These are phyloP conservation scores for Manis javanica DNA, from an alignment of 2,797 vertebrate genomes.

Conservation along the genomic window DNA sequence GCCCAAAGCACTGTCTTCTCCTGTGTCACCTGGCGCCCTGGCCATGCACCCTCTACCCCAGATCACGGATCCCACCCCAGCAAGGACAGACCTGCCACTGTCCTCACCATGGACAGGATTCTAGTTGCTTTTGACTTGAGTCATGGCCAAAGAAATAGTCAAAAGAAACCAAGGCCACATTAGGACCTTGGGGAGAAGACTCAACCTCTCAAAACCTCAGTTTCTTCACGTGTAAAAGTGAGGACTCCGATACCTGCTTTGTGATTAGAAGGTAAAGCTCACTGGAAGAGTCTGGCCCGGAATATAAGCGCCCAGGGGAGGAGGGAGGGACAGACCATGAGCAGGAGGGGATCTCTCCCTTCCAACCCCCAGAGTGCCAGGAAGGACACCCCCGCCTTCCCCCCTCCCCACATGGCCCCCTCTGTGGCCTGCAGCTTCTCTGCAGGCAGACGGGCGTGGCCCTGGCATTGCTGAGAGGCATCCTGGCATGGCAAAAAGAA, in stretches of 20 bases:
- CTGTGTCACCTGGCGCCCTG: neutral
- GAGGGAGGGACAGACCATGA: neutral
- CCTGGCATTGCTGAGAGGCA: neutral
- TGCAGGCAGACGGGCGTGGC: neutral
- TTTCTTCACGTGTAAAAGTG: neutral
- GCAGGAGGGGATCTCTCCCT: neutral
- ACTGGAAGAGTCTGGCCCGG: neutral
- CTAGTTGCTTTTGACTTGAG: neutral
- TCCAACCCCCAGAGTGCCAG: neutral
- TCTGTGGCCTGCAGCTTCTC: neutral
- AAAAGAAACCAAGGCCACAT: neutral
- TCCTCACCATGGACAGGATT: neutral
- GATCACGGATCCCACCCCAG: neutral
- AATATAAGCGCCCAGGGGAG: neutral
- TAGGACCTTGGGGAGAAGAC: neutral
- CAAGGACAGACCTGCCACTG: neutral
- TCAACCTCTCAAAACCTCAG: neutral
- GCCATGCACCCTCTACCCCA: neutral
- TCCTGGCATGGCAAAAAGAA: neutral
- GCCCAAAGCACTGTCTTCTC: neutral
- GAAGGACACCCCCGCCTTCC: neutral
- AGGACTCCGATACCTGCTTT: neutral
- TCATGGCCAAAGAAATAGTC: neutral
- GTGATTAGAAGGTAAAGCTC: neutral
- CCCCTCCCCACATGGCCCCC: no score